These are phyloP conservation scores for Eulemur rubriventer DNA, from an alignment of 2,797 vertebrate species.

Conservation along the genomic window DNA sequence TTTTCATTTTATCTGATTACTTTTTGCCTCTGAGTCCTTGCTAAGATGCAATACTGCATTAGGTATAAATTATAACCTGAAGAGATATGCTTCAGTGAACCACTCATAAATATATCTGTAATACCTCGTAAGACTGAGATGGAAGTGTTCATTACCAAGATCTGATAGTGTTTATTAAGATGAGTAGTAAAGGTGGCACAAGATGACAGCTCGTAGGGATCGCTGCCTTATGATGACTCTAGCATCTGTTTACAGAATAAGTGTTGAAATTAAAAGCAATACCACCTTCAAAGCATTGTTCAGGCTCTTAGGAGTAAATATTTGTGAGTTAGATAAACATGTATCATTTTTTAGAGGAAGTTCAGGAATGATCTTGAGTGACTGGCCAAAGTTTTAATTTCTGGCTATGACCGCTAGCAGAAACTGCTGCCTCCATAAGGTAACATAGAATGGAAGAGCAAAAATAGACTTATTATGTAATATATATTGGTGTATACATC, in stretches of 20 bases:
- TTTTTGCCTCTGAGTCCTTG: background rate
- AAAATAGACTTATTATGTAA: background rate
- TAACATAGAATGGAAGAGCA: background rate
- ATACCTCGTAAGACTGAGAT: background rate
- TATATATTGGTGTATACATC: background rate
- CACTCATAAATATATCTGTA: background rate
- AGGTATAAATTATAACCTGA: slow-evolving; percentile 13
- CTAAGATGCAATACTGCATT: background rate
- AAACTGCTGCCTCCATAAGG: background rate
- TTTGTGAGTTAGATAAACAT: background rate
- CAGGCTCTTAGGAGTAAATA: slow-evolving; percentile 5
- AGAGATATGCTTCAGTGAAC: background rate
- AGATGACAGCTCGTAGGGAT: background rate
- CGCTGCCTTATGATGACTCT: background rate
- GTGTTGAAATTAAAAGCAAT: background rate
- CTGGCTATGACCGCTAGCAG: background rate
- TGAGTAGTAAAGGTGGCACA: background rate
- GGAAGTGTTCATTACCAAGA: background rate
- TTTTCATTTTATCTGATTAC: slow-evolving; percentile 33
- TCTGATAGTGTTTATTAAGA: background rate
- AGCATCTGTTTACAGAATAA: background rate
- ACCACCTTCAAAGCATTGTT: background rate
- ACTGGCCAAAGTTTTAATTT: background rate
- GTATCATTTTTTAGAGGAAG: background rate
- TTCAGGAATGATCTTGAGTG: slow-evolving; percentile 10